A percentile compares a stretch with the other conserved stretches of the same genome.
These are phyloP conservation scores for Heterodera schachtii DNA, from an alignment of 1,140 invertebrate genomes.

Conservation along the genomic window DNA sequence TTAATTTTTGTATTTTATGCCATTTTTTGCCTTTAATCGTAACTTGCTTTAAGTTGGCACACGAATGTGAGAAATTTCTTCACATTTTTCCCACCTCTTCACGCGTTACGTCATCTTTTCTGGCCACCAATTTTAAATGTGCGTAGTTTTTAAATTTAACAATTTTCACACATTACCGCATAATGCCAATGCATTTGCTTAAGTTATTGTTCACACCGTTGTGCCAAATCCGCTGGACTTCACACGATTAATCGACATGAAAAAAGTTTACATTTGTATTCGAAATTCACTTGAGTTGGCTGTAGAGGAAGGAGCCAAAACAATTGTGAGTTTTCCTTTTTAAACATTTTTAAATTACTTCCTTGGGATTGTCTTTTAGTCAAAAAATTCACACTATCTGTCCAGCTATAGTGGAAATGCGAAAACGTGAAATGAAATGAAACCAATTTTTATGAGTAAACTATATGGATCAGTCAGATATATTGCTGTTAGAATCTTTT, in stretches of 20 bases:
- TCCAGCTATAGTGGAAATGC: too few relatives aligned
- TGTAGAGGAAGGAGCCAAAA: conserved; percentile 42
- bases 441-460: too few relatives aligned
- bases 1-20: too few relatives aligned
- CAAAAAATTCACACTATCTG: too few relatives aligned
- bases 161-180: too few relatives aligned
- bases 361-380: too few relatives aligned
- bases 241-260: conserved; percentile 36
- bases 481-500: too few relatives aligned
- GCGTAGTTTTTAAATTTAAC: background rate
- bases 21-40: too few relatives aligned
- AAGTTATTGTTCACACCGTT: conserved; percentile 50
- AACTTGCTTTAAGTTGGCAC: background rate
- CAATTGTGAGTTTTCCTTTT: conserved; percentile 39
- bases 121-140: conserved; percentile 42
- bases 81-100: conserved; percentile 37
- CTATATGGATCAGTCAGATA: too few relatives aligned
- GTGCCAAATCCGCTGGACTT: conserved; percentile 35
- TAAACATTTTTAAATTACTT: conserved; percentile 14
- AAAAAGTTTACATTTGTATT: conserved; percentile 41
- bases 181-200: conserved; percentile 13
- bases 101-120: conserved; percentile 30
- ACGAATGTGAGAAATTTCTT: conserved; percentile 30
- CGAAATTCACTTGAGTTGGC: conserved; percentile 48
- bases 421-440: too few relatives aligned